Evolutionary conservation across 1,140 invertebrate genomes (phyloP).

Genomic region (Cherax quadricarinatus): DNA sequence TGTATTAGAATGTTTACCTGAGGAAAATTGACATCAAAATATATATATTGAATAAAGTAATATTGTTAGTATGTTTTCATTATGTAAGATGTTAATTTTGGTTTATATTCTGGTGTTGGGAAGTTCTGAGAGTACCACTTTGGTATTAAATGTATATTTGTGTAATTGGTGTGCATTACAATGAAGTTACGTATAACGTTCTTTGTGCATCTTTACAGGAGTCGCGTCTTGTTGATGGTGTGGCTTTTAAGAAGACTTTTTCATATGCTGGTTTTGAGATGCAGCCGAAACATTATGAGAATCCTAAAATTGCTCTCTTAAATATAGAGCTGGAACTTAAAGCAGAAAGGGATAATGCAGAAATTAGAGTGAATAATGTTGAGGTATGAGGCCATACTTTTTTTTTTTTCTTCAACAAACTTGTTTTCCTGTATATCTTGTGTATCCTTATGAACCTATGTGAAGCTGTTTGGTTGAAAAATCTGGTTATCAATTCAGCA

Average conservation of each 20-base stretch:
- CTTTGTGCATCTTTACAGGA: conserved; percentile 80
- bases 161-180: too few species aligned
- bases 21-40: too few species aligned
- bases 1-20: too few species aligned
- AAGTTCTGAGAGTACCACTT: too few species aligned
- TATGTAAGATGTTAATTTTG: too few species aligned
- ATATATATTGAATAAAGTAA: too few species aligned
- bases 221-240: conserved; percentile 93
- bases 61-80: too few species aligned
- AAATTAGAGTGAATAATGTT: conserved; percentile 95
- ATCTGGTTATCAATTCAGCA: too few species aligned
- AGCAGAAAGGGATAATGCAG: conserved; percentile 98
- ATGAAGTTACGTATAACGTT: neutral
- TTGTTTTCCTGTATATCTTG: neutral
- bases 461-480: too few species aligned
- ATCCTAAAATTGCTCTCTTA: conserved; percentile 96
- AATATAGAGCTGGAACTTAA: conserved; percentile 99
- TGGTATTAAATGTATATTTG: too few species aligned
- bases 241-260: conserved; percentile 99
- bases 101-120: too few species aligned
- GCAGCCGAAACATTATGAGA: conserved; percentile 96
- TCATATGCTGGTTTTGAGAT: conserved; percentile 99
- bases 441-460: too few species aligned
- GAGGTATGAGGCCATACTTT: conserved; percentile 77
- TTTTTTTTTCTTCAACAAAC: neutral